Base-by-base conservation (phyloP, 2,888 invertebrate species). In the Plutella xylostella region DNA sequence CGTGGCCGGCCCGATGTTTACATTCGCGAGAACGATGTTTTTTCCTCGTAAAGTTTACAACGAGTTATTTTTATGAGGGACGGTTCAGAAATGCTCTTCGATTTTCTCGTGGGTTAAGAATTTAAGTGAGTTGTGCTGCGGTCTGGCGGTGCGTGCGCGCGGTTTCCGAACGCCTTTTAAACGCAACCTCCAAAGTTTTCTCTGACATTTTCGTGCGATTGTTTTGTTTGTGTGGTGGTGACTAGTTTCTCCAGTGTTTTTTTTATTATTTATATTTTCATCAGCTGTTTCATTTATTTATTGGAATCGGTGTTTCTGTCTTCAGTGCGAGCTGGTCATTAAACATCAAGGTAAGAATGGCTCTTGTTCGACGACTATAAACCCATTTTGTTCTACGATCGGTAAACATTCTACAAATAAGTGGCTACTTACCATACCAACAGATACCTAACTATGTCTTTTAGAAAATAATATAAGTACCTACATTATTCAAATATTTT, bases 31-130 rank as follows among this genome's bases (percentile, higher is more conserved):
- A 62, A 63, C 64, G 58, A 60, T 65, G 67, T 68, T 70, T 70
- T 21, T 65, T 63, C 62, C 59, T 61, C 57, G n/a, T n/a, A 59
- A 55, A 53, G 51, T 55, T 58, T 56, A 54, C 56, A 59, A 54
- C 55, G 63, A 58, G 70, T 72, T 74, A 72, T 72, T 74, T 73
- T 72, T 66, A 69, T 71, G 62, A 66, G 12, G 12, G 15, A 7
- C 17, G 35, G 22, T 22, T 22, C 17, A 34, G 28, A 17, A n/a
- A 38, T 18, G 35, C 35, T 43, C 34, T 20, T 17, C 34, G 40
- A 12, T 21, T 42, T 43, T 7, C 17, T 14, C 4, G n/a, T n/a
- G n/a, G n/a, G n/a, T n/a, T n/a, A n/a, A n/a, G n/a, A n/a, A n/a
- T 41, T 40, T 17, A 25, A 25, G 22, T 25, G 25, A 7, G 39